A percentile compares a stretch with the other conserved stretches of the same genome.
phyloP scores from a whole-genome alignment of 1,140 invertebrate genomes.

The Nomia melanderi region DNA sequence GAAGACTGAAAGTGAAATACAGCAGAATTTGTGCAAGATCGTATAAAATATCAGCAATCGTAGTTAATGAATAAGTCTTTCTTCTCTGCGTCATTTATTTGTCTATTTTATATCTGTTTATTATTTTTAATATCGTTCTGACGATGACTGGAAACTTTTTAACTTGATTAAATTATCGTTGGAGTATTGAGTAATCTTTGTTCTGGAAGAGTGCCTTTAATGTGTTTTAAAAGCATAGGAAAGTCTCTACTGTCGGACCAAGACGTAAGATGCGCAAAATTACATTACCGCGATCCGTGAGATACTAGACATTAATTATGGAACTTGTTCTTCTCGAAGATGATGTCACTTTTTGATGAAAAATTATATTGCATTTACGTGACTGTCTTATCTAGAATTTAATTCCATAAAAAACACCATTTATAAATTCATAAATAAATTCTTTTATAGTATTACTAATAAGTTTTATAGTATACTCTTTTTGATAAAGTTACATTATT shows the following conservation, averaged over 20 bases:
- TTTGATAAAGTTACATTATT: no score
- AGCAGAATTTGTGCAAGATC: neutral
- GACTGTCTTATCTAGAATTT: neutral
- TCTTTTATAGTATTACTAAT: no score
- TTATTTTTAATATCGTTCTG: neutral
- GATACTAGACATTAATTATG: neutral
- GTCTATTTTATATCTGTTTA: neutral
- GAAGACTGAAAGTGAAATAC: neutral
- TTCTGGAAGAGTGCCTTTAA: conserved; percentile 35
- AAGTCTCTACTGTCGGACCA: neutral
- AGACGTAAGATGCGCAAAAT: conserved; percentile 5
- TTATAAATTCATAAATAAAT: no score
- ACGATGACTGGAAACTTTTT: neutral
- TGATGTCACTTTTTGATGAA: neutral
- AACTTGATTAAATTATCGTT: conserved; percentile 22
- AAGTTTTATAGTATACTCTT: no score
- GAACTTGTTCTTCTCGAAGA: neutral
- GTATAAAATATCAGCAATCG: neutral
- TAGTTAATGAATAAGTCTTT: no score
- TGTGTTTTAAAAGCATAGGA: conserved; percentile 46
- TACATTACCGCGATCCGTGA: neutral
- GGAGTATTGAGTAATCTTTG: conserved; percentile 26
- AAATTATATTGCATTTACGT: conserved; percentile 1
- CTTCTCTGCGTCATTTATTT: neutral
- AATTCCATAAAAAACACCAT: neutral